Conservation (phyloP, 2,113 vertebrate species). For the Microtus oregoni region DNA sequence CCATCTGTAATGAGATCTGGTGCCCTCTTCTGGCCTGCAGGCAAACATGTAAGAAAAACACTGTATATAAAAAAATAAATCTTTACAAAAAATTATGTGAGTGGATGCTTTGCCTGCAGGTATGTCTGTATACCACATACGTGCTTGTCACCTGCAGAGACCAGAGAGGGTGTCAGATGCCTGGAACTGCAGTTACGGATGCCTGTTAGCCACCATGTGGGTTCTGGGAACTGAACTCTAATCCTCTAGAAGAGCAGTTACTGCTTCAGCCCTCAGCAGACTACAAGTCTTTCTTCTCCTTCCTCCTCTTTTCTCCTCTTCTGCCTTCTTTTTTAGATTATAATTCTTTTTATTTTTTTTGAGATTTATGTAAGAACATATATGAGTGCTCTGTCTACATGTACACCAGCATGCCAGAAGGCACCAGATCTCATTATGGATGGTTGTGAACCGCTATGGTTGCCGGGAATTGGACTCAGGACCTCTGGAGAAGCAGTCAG, state of each 20-base stretch:
- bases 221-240: background rate
- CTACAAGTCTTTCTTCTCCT: background rate
- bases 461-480: background rate
- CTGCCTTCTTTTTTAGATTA: background rate
- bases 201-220: background rate
- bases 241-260: background rate
- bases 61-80: no score
- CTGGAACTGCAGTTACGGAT: background rate
- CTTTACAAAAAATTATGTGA: background rate
- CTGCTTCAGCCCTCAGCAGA: background rate
- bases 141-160: background rate
- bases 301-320: background rate
- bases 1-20: no score
- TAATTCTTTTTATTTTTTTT: background rate
- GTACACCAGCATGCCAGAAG: background rate
- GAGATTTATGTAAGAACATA: background rate
- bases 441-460: background rate
- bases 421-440: background rate
- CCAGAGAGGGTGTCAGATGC: background rate
- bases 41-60: no score
- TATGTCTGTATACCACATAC: no score
- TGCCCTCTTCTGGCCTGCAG: no score
- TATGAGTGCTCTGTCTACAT: background rate
- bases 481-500: background rate
- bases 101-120: no score